These are phyloP conservation scores for Drosophila ironensis DNA, from an alignment of 1,140 invertebrate species.

Conservation along the genomic window DNA sequence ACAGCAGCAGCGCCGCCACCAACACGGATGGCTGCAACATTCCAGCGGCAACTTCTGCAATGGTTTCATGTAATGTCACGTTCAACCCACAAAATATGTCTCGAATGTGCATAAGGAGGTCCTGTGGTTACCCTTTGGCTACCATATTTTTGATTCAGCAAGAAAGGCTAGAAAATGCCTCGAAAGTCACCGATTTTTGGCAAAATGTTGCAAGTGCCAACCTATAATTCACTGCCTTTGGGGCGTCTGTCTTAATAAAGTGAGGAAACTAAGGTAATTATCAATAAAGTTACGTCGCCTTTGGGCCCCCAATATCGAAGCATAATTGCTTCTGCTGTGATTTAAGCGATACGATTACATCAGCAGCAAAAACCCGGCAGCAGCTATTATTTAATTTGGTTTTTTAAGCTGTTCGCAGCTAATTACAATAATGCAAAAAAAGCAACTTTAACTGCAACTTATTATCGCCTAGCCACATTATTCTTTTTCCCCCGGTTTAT, in stretches of 20 bases:
- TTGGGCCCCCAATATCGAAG: constrained; percentile 10
- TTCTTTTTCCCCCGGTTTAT: constrained; percentile 12
- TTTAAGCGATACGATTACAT: constrained; percentile 44
- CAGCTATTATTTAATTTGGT: constrained; percentile 41
- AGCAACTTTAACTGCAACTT: constrained; percentile 23
- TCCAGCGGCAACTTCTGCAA: constrained; percentile 34
- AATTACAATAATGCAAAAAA: constrained; percentile 38
- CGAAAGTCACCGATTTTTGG: no score
- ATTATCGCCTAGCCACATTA: constrained; percentile 32
- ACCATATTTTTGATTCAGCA: constrained; percentile 1
- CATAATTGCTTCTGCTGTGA: constrained; percentile 21
- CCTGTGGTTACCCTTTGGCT: no score
- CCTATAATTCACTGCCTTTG: constrained; percentile 16
- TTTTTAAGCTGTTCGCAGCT: constrained; percentile 16
- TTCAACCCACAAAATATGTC: not conserved
- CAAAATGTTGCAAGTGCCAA: no score
- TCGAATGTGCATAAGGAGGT: no score
- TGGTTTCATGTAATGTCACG: constrained; percentile 21
- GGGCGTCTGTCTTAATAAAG: constrained; percentile 39
- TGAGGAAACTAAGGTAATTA: constrained; percentile 55
- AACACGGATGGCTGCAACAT: constrained; percentile 42
- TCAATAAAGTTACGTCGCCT: constrained; percentile 36
- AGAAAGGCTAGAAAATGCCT: no score
- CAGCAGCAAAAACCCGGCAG: constrained; percentile 19
- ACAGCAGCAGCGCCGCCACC: constrained; percentile 15